These are phyloP conservation scores for Calycopis cecrops DNA, from an alignment of 1,140 invertebrate species.

Conservation along the genomic window DNA sequence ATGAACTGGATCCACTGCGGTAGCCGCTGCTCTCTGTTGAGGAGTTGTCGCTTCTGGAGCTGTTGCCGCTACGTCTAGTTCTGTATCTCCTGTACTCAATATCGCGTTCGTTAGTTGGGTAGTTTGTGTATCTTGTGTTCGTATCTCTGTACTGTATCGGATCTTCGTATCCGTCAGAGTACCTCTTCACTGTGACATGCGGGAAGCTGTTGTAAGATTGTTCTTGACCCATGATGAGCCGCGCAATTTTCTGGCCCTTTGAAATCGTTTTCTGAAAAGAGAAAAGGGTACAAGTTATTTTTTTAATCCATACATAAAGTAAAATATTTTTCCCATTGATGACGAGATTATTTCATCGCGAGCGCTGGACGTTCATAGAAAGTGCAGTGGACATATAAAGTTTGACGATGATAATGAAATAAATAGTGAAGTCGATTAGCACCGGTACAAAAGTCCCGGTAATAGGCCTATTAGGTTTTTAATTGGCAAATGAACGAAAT, in stretches of 20 bases:
- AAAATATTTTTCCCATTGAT: too few relatives aligned
- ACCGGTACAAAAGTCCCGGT: too few relatives aligned
- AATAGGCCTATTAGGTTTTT: too few relatives aligned
- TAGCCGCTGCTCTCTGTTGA: constrained; percentile 66
- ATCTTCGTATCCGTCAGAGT: constrained; percentile 55
- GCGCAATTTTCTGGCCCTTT: constrained; percentile 31
- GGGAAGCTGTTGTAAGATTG: constrained; percentile 58
- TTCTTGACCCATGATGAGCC: constrained; percentile 63
- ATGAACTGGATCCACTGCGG: constrained; percentile 60
- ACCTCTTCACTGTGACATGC: constrained; percentile 47
- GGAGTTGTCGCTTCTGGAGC: constrained; percentile 61
- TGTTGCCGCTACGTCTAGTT: constrained; percentile 51
- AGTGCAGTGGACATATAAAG: too few relatives aligned
- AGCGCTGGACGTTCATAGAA: too few relatives aligned
- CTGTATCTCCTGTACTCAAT: constrained; percentile 56
- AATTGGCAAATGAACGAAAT: too few relatives aligned
- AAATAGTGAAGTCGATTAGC: too few relatives aligned
- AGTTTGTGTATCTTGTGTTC: constrained; percentile 30
- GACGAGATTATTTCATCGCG: too few relatives aligned
- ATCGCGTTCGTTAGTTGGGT: constrained; percentile 41
- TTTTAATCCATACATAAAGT: too few relatives aligned
- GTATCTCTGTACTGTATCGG: constrained; percentile 39
- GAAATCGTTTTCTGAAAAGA: constrained; percentile 26
- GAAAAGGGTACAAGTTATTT: constrained; percentile 11
- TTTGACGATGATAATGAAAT: too few relatives aligned